phyloP scores from a whole-genome alignment of 2,888 invertebrate species.

The Fissipunctia ypsillon region DNA sequence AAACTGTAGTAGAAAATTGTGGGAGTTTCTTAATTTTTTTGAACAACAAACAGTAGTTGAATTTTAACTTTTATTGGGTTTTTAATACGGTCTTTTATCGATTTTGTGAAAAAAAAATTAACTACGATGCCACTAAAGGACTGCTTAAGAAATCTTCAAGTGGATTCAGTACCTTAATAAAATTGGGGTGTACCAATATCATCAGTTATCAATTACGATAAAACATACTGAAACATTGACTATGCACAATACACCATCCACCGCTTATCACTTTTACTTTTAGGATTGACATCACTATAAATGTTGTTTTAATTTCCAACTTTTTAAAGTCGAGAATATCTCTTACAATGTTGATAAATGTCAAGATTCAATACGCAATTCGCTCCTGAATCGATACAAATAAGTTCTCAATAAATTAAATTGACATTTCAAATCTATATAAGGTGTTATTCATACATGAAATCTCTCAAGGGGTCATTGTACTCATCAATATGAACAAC shows the following conservation, averaged over 20 bases:
- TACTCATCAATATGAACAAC: too few species aligned
- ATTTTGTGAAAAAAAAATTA: too few species aligned
- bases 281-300: neutral
- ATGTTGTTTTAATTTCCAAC: neutral
- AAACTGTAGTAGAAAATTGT: too few species aligned
- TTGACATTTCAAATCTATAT: slow-evolving; percentile 54
- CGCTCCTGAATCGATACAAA: neutral
- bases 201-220: neutral
- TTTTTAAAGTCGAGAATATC: neutral
- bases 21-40: too few species aligned
- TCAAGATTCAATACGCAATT: neutral
- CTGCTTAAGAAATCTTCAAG: too few species aligned
- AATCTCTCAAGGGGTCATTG: too few species aligned
- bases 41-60: too few species aligned
- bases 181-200: neutral
- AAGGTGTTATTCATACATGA: too few species aligned
- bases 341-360: neutral
- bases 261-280: neutral
- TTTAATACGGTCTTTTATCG: too few species aligned
- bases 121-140: neutral
- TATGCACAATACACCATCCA: neutral
- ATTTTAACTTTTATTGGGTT: too few species aligned
- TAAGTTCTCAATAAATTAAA: slow-evolving; percentile 27
- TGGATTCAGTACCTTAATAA: neutral
- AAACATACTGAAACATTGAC: neutral